Evolutionary conservation across 2,888 invertebrate species (phyloP).

Genomic region (Pterostichus madidus): DNA sequence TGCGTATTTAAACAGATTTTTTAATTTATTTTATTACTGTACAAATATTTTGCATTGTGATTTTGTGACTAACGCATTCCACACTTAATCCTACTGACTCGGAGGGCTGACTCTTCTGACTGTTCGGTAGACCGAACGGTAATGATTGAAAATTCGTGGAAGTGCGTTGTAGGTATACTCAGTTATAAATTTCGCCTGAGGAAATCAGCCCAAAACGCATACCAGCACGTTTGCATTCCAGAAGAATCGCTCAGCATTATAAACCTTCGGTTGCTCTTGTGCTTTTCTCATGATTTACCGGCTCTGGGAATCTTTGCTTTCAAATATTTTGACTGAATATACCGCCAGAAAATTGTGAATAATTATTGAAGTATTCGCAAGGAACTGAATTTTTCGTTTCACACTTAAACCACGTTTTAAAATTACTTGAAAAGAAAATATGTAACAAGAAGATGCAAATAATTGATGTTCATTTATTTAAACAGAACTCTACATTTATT

Average conservation of each 20-base stretch:
- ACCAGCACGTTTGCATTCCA: constrained; percentile 44
- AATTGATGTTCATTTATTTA: too few relatives aligned
- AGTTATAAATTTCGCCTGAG: constrained; percentile 29
- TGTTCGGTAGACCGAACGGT: not conserved
- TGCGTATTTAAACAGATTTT: too few relatives aligned
- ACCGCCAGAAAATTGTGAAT: not conserved
- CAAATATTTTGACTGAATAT: not conserved
- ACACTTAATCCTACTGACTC: not conserved
- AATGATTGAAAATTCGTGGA: constrained; percentile 38
- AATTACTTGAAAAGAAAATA: too few relatives aligned
- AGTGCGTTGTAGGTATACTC: constrained; percentile 1
- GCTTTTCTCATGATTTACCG: not conserved
- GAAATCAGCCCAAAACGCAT: constrained; percentile 33
- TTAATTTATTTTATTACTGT: too few relatives aligned
- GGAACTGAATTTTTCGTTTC: too few relatives aligned
- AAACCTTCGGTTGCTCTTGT: constrained; percentile 23
- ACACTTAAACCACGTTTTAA: not conserved
- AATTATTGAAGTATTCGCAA: not conserved
- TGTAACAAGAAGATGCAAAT: not conserved
- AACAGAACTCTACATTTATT: too few relatives aligned
- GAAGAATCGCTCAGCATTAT: constrained; percentile 3
- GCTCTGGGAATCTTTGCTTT: not conserved
- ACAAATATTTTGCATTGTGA: not conserved
- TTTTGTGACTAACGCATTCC: not conserved
- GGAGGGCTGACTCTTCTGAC: constrained; percentile 4